Base-by-base conservation (phyloP, 2,797 vertebrate genomes). In the Dendrocincla tyrannina region DNA sequence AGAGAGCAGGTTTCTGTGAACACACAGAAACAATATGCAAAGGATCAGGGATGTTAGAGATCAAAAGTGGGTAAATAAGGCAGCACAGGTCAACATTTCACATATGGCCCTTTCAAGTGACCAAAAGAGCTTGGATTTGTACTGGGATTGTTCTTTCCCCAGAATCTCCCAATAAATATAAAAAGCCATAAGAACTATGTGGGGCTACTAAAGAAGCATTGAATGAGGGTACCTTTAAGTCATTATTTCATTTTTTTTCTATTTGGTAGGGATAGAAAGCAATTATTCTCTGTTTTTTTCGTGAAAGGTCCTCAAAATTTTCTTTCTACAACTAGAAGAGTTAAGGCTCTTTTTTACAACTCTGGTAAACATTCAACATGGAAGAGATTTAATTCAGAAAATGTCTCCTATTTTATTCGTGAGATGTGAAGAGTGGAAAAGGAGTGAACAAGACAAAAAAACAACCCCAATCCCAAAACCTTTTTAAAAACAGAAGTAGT, bases 1-100 rank as follows among this genome's bases (percentile, higher is more conserved):
- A 69, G 94, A 91, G 81, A 89, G 56, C 58, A 93, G 41, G 73
- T 93, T 97, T 96, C 91, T 96, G 72, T 75, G 93, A 96, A 95
- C 73, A 93, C 33, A 27, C 20, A 96, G 96, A 87, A 91, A 91
- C 67, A 79, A 88, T 35, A 58, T 33, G 25, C 41, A 76, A 91
- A 91, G 52, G 63, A 70, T 80, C 19, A 82, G 67, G 37, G 42
- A 84, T 32, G 52, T 76, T 49, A 56, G 50, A 91, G 63, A 87
- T 66, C 59, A 91, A 30, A 87, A 87, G 44, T 5, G 19, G 14
- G 44, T 44, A 86, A 93, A 79, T 55, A 92, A 86, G 50, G 75
- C 47, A 85, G 23, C 6, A 2, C 7, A 24, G 25, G 62, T 58
- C 78, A 88, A 75, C 77, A 89, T 84, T n/a, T 73, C 50, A 73